phyloP scores from a whole-genome alignment of 2,113 vertebrate genomes.

The Felis catus region F.catus_Fca126_mat1.0 CM031415.1:94342501-94343000 shows the following conservation, averaged over 20 bases:
- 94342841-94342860: background rate
- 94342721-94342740: background rate
- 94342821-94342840: background rate
- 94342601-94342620: background rate
- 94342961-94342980: background rate
- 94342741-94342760: background rate
- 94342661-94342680: background rate
- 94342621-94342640: background rate
- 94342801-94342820: background rate
- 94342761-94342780: background rate
- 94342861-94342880: background rate
- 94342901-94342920: background rate
- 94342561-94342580: background rate
- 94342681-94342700: background rate
- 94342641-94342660: background rate
- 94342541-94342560: background rate
- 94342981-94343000: background rate
- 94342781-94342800: background rate
- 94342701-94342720: background rate
- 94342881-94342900: rapidly evolving
- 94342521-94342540: background rate
- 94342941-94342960: background rate
- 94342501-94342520: background rate
- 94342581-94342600: rapidly evolving
- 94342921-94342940: background rate